A percentile compares a stretch with the other conserved stretches of the same genome.
Evolutionary conservation across 1,140 invertebrate species (phyloP).

Genomic region (Vanessa tameamea): DNA sequence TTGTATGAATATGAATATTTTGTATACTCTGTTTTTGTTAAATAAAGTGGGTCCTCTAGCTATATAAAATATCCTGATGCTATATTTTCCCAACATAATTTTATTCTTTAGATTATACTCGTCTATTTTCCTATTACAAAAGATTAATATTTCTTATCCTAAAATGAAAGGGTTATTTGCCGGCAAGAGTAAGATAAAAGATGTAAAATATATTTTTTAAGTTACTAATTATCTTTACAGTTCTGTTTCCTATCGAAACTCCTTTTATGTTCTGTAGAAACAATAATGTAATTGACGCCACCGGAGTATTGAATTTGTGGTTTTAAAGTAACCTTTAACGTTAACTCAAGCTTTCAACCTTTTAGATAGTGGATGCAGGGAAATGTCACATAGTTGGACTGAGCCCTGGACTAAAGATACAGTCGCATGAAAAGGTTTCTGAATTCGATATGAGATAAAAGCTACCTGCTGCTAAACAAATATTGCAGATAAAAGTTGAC

Average conservation of each 20-base stretch:
- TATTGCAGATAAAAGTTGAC: neutral
- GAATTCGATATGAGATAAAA: constrained; percentile 21
- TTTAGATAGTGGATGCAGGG: constrained; percentile 69
- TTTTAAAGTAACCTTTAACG: constrained; percentile 67
- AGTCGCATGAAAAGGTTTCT: constrained; percentile 41
- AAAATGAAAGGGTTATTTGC: too few species aligned
- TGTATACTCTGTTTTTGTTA: too few species aligned
- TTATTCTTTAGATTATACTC: too few species aligned
- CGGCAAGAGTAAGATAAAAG: too few species aligned
- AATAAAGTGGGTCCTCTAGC: too few species aligned
- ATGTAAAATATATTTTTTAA: too few species aligned
- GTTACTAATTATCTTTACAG: too few species aligned
- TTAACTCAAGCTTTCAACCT: constrained; percentile 63
- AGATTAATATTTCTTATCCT: too few species aligned
- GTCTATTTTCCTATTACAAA: too few species aligned
- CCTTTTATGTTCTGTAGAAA: constrained; percentile 20
- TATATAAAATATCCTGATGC: too few species aligned
- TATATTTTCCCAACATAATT: too few species aligned
- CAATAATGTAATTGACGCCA: constrained; percentile 43
- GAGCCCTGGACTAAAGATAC: constrained; percentile 64
- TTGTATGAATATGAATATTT: too few species aligned
- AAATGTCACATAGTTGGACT: constrained; percentile 79
- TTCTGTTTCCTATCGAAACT: neutral
- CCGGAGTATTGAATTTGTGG: constrained; percentile 64
- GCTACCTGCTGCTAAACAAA: neutral